Evolutionary conservation across 2,888 invertebrate species (phyloP).

Genomic region (Lepidochrysops patricia): DNA sequence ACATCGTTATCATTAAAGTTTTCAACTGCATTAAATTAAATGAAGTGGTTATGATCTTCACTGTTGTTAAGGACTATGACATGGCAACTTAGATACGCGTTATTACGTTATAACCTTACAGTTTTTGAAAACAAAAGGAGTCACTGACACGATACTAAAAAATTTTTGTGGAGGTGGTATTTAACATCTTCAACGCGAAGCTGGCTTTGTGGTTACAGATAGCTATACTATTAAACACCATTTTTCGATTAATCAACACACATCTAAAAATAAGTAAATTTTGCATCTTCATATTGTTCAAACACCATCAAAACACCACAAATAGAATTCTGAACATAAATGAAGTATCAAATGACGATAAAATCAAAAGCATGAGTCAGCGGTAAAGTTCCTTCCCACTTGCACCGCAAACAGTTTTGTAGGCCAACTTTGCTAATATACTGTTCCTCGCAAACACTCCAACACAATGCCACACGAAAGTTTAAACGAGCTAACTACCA

Average conservation of each 20-base stretch:
- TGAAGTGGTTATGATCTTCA: constrained; percentile 69
- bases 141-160: constrained; percentile 30
- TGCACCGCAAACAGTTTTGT: constrained; percentile 17
- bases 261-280: neutral
- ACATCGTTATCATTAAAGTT: constrained; percentile 66
- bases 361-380: neutral
- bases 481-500: constrained; percentile 31
- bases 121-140: constrained; percentile 26
- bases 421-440: constrained; percentile 54
- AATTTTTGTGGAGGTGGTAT: constrained; percentile 24
- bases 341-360: neutral
- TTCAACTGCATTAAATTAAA: constrained; percentile 61
- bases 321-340: neutral
- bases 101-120: constrained; percentile 42
- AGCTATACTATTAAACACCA: neutral
- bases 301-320: no score
- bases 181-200: constrained; percentile 18
- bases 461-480: constrained; percentile 38
- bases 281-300: no score
- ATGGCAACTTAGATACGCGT: constrained; percentile 50
- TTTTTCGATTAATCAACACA: neutral
- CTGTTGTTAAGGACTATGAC: constrained; percentile 64
- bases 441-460: constrained; percentile 50
- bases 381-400: constrained; percentile 1
- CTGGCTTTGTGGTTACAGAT: neutral